These are phyloP conservation scores for Distichodus sexfasciatus DNA, from an alignment of 2,797 vertebrate species.

Conservation along the genomic window DNA sequence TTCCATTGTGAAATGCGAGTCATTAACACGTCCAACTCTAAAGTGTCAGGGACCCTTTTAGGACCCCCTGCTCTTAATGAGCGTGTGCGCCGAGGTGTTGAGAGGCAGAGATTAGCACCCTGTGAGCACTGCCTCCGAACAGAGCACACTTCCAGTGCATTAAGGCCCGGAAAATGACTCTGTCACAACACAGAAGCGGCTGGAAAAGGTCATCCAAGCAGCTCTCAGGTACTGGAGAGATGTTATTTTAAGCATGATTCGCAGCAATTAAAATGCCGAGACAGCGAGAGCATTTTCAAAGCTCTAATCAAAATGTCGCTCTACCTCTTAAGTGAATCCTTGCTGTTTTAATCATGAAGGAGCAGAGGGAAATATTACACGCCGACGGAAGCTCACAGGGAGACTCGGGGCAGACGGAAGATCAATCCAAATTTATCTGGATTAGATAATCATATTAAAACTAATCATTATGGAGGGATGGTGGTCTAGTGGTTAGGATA, in stretches of 20 bases:
- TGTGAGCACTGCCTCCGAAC: conserved; percentile 29
- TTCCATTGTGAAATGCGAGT: conserved; percentile 27
- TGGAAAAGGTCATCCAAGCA: conserved; percentile 60
- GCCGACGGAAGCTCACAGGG: not conserved
- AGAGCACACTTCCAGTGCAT: conserved; percentile 44
- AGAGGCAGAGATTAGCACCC: conserved; percentile 49
- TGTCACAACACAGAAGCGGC: conserved; percentile 51
- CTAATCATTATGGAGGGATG: too few relatives aligned
- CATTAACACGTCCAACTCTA: conserved; percentile 45
- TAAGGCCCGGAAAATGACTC: conserved; percentile 41
- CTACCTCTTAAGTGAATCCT: conserved; percentile 36
- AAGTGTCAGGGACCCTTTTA: conserved; percentile 51
- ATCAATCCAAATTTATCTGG: conserved; percentile 6
- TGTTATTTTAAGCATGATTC: conserved; percentile 55
- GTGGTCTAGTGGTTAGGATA: too few relatives aligned
- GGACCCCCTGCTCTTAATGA: conserved; percentile 47
- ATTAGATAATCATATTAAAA: not conserved
- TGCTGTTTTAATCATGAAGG: conserved; percentile 11
- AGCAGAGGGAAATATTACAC: conserved; percentile 27
- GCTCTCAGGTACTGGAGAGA: conserved; percentile 41
- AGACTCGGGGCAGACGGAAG: conserved; percentile 7
- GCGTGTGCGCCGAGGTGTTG: conserved; percentile 39
- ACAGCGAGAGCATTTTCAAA: conserved; percentile 38
- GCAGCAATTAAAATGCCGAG: conserved; percentile 59
- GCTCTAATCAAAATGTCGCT: conserved; percentile 49